Evolutionary conservation across 2,888 invertebrate genomes (phyloP).

Genomic region (Gastrophysa polygoni): DNA sequence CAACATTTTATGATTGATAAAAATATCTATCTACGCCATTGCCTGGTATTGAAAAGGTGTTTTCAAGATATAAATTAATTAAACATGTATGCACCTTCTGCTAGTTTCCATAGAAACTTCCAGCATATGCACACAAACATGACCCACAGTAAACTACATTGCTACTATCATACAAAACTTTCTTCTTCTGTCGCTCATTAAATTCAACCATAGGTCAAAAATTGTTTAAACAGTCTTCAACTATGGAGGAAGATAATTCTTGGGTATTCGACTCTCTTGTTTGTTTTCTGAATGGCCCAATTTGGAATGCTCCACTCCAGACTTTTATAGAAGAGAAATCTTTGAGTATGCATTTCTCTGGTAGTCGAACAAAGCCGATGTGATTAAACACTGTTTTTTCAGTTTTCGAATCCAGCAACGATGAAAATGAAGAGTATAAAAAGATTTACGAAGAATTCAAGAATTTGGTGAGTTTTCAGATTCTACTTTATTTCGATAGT

Average conservation of each 20-base stretch:
- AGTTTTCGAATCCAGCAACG: slow-evolving; percentile 85
- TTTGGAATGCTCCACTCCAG: slow-evolving; percentile 90
- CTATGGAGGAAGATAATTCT: slow-evolving; percentile 67
- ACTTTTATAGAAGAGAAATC: slow-evolving; percentile 94
- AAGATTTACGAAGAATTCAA: slow-evolving; percentile 85
- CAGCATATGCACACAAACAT: slow-evolving; percentile 8
- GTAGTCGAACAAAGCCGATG: no score
- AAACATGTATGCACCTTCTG: background rate
- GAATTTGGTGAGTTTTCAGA: slow-evolving; percentile 77
- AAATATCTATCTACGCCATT: no score
- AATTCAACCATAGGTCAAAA: slow-evolving; percentile 22
- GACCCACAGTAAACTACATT: slow-evolving; percentile 2
- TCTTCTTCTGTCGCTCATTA: background rate
- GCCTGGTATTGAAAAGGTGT: no score
- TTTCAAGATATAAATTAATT: no score
- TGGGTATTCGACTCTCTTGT: slow-evolving; percentile 94
- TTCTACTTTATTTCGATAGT: no score
- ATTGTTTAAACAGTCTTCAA: slow-evolving; percentile 6
- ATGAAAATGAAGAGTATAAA: slow-evolving; percentile 74
- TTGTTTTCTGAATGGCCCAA: slow-evolving; percentile 88
- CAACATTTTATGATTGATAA: no score
- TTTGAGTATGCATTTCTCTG: slow-evolving; percentile 77
- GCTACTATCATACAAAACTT: background rate
- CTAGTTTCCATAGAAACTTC: slow-evolving; percentile 12
- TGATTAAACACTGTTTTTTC: slow-evolving; percentile 41